Conservation (phyloP, 2,797 vertebrate species). For the Darevskia mixta region DNA sequence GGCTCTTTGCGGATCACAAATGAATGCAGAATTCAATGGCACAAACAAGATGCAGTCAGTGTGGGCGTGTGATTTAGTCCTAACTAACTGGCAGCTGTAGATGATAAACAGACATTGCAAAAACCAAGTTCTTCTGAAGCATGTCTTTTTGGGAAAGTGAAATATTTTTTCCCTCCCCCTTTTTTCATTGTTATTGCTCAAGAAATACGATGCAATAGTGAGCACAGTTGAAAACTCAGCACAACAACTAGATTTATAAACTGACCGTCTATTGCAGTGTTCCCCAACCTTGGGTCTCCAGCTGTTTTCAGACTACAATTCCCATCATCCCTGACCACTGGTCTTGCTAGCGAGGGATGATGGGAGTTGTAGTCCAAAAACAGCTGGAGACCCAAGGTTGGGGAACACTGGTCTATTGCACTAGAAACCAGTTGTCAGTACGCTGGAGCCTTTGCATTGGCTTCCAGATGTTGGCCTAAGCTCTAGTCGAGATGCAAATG, state of each 20-base stretch:
- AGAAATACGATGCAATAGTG: neutral
- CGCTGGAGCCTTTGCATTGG: neutral
- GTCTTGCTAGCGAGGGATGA: too few relatives aligned
- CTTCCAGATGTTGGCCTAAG: too few relatives aligned
- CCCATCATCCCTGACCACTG: too few relatives aligned
- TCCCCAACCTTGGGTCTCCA: too few relatives aligned
- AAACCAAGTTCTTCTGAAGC: neutral
- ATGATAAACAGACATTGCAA: neutral
- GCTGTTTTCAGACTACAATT: too few relatives aligned
- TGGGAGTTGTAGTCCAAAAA: too few relatives aligned
- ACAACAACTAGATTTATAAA: neutral
- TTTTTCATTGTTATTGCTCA: neutral
- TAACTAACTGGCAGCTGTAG: neutral
- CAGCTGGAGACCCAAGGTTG: too few relatives aligned
- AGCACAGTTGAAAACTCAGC: neutral
- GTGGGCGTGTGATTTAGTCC: neutral
- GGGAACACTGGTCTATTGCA: neutral
- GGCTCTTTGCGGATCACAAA: neutral
- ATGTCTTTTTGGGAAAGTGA: neutral
- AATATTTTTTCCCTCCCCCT: neutral
- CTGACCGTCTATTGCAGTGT: neutral
- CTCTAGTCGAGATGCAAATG: too few relatives aligned
- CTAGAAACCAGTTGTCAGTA: neutral
- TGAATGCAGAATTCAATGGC: neutral
- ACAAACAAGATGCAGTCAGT: neutral